Base-by-base conservation (phyloP, 2,888 invertebrate genomes). In the Mystacides longicornis region DNA sequence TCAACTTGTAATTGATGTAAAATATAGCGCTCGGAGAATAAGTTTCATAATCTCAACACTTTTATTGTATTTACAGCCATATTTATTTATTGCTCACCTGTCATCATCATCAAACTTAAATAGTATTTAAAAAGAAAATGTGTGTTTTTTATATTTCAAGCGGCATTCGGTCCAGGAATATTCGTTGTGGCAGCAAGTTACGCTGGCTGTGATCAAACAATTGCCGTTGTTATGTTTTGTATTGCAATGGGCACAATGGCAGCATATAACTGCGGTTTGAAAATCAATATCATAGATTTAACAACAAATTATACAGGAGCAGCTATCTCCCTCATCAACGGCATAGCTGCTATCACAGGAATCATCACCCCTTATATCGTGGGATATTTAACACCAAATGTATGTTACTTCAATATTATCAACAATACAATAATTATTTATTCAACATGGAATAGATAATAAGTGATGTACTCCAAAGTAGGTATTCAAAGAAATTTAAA, bases 221-320 rank as follows among this genome's bases (percentile, higher is more conserved):
- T 69, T 58, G 66, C 76, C 48, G 77, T 82, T 4, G 74, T 78
- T 43, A 69, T 82, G 55, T 81, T 83, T 66, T 80, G 83, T 51
- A 67, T 80, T 23, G 79, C 75, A 23, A 79, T 83, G 81, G 80
- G 79, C 31, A 78, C 82, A 58, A 85, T 85, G 83, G 86, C 83
- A 1, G 80, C 82, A 1, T 86, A 81, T 67, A 86, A 85, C 65
- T 81, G 83, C 63, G 82, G 82, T 56, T 78, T 84, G 64, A 82
- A 83, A 67, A 82, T 83, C 53, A 84, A 84, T 67, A 79, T 81
- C 2, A 73, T 83, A 68, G 84, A 84, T 64, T 72, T 84, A 23
- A 78, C 81, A 1, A 81, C 82, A 0, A 83, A 83, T 65, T 83
- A 78, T 62, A 81, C 83, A 0, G 83, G 83, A 0, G 81, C 81